phyloP scores from a whole-genome alignment of 2,888 invertebrate genomes.

The Leistus spinibarbis region DNA sequence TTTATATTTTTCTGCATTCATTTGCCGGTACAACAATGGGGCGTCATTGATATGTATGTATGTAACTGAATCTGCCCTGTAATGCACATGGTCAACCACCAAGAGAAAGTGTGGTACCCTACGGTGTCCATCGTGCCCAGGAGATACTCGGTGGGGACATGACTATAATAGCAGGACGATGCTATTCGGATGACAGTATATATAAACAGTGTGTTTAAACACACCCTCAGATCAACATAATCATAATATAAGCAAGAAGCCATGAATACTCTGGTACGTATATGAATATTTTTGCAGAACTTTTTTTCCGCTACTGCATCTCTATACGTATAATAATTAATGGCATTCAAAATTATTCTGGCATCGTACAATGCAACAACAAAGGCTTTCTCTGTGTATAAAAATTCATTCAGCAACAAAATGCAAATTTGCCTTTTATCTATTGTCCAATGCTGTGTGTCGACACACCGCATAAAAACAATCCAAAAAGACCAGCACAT shows the following conservation, averaged over 20 bases:
- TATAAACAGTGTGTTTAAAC: slow-evolving; percentile 21
- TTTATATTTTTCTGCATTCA: no score
- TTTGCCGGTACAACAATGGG: neutral
- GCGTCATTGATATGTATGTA: slow-evolving; percentile 1
- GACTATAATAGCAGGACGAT: slow-evolving; percentile 26
- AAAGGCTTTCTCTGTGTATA: slow-evolving; percentile 18
- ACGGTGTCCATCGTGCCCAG: slow-evolving; percentile 17
- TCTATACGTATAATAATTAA: no score
- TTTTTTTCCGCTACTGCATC: no score
- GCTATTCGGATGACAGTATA: slow-evolving; percentile 21
- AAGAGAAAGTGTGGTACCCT: slow-evolving; percentile 26
- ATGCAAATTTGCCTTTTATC: slow-evolving; percentile 19
- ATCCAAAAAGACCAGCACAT: neutral
- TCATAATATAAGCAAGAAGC: slow-evolving; percentile 8
- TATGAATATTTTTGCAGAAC: no score
- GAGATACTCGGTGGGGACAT: slow-evolving; percentile 23
- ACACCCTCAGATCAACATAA: slow-evolving; percentile 16
- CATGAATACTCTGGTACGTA: slow-evolving; percentile 35
- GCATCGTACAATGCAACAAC: neutral
- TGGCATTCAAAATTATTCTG: neutral
- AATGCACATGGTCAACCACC: neutral
- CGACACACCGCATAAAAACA: no score
- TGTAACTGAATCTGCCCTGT: neutral
- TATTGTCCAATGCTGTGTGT: slow-evolving; percentile 1
- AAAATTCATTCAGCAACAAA: slow-evolving; percentile 18